Percentiles rank a stretch among this genome's conserved stretches.
These are phyloP conservation scores for Chromobotia macracanthus DNA, from an alignment of 2,797 vertebrate species.

Conservation along the genomic window DNA sequence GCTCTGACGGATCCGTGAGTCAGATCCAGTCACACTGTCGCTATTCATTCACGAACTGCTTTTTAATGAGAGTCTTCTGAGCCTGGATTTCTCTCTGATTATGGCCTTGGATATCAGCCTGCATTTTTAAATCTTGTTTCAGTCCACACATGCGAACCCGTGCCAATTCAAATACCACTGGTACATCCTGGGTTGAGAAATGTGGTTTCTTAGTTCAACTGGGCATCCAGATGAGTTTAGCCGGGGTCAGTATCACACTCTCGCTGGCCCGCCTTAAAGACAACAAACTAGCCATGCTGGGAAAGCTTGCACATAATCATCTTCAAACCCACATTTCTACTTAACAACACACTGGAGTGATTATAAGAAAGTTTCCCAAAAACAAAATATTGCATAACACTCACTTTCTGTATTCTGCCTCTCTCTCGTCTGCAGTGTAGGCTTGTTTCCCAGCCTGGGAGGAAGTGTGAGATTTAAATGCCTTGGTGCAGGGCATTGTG, in stretches of 20 bases:
- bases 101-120: constrained; percentile 64
- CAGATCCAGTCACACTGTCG: constrained; percentile 39
- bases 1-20: constrained; percentile 32
- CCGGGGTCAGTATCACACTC: constrained; percentile 42
- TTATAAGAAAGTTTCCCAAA: constrained; percentile 48
- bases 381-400: constrained; percentile 62
- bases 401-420: constrained; percentile 64
- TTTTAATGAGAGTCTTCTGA: constrained; percentile 71
- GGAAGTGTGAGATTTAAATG: constrained; percentile 27
- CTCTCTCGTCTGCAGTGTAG: constrained; percentile 44
- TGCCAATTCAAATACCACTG: constrained; percentile 69
- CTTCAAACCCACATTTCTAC: constrained; percentile 46
- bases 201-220: not conserved
- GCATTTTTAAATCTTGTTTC: constrained; percentile 57
- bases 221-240: constrained; percentile 32
- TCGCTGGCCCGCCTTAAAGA: not conserved
- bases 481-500: constrained; percentile 20
- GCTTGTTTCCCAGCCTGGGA: constrained; percentile 36
- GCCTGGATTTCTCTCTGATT: constrained; percentile 70
- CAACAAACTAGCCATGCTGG: constrained; percentile 46
- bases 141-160: constrained; percentile 51
- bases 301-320: constrained; percentile 47
- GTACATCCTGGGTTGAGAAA: constrained; percentile 41
- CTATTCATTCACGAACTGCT: constrained; percentile 58
- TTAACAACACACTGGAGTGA: constrained; percentile 54